Conservation (phyloP, 2,113 vertebrate genomes). For the Grallaria varia region DNA sequence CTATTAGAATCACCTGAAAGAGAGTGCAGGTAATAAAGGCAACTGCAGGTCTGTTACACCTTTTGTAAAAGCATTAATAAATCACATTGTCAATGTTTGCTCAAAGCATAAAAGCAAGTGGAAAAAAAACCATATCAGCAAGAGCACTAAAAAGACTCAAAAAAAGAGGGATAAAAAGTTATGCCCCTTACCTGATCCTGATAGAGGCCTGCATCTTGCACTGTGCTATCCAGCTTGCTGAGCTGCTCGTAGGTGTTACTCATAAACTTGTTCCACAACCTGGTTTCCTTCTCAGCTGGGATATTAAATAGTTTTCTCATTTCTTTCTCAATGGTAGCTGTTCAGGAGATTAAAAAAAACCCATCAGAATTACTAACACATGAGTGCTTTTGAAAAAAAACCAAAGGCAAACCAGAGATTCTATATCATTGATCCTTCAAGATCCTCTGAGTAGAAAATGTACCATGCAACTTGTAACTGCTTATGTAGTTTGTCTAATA, state of each 20-base stretch:
- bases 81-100: background rate
- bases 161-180: background rate
- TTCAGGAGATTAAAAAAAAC: background rate
- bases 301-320: conserved; percentile 92
- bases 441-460: background rate
- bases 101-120: background rate
- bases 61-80: background rate
- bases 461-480: background rate
- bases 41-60: background rate
- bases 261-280: conserved; percentile 96
- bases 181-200: conserved; percentile 87
- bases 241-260: conserved; percentile 90
- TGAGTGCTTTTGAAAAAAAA: background rate
- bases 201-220: conserved; percentile 94
- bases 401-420: background rate
- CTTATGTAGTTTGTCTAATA: background rate
- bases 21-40: background rate
- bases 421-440: background rate
- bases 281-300: conserved; percentile 86
- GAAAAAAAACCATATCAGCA: background rate
- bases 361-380: background rate
- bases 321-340: conserved; percentile 93
- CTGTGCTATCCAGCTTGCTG: conserved; percentile 91
- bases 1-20: conserved; percentile 91
- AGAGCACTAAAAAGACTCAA: background rate